Conservation (phyloP, 2,888 invertebrate genomes). For the Pammene aurita region DNA sequence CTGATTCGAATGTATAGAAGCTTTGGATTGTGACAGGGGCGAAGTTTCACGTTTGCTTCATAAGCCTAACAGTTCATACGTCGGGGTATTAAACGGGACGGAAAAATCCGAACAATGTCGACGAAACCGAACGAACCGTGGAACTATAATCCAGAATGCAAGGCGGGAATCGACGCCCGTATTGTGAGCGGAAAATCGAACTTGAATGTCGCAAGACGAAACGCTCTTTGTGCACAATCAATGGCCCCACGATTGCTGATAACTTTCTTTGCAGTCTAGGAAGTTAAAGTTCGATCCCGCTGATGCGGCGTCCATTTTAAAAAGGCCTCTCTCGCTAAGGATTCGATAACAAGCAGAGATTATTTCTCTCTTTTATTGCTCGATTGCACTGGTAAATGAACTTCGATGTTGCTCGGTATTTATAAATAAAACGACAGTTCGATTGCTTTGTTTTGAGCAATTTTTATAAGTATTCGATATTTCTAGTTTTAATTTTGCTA, state of each 20-base stretch:
- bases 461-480: background rate
- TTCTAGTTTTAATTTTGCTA: background rate
- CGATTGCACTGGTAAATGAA: conserved; percentile 26
- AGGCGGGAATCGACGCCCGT: conserved; percentile 73
- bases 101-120: conserved; percentile 58
- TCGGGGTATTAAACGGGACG: conserved; percentile 51
- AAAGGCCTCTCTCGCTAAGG: conserved; percentile 38
- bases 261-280: conserved; percentile 73
- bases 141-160: conserved; percentile 72
- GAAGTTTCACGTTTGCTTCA: conserved; percentile 36
- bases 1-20: background rate
- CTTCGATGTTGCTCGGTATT: conserved; percentile 25
- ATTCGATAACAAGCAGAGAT: conserved; percentile 28
- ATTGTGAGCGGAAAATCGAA: conserved; percentile 79
- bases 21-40: conserved; percentile 24
- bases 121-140: conserved; percentile 65
- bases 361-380: conserved; percentile 31
- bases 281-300: conserved; percentile 67
- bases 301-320: conserved; percentile 59
- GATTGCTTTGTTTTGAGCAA: background rate
- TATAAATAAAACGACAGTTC: conserved; percentile 3
- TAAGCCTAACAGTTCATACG: conserved; percentile 40
- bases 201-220: conserved; percentile 75
- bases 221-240: conserved; percentile 78
- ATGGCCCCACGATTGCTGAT: conserved; percentile 78